Evolutionary conservation across 2,888 invertebrate species (phyloP).

Genomic region (Steinernema hermaphroditum): DNA sequence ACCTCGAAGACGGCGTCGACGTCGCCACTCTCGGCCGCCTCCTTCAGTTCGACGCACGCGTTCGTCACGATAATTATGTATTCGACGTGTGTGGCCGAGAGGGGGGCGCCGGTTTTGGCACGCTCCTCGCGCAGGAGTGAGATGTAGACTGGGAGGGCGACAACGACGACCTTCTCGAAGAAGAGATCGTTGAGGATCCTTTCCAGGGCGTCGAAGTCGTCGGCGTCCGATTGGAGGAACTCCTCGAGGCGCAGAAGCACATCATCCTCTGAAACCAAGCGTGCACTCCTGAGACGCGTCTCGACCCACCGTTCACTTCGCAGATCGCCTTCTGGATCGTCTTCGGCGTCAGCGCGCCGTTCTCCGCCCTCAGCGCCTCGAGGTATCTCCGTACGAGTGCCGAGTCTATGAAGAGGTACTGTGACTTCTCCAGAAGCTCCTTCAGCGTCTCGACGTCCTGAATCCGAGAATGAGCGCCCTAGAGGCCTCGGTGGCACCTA

Average conservation of each 20-base stretch:
- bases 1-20: slow-evolving; percentile 49
- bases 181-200: slow-evolving; percentile 30
- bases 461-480: not conserved
- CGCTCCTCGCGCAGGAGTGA: slow-evolving; percentile 28
- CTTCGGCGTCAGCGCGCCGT: not conserved
- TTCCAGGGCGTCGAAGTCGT: slow-evolving; percentile 21
- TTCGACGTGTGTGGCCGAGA: slow-evolving; percentile 44
- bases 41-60: slow-evolving; percentile 50
- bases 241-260: slow-evolving; percentile 28
- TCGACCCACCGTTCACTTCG: slow-evolving; percentile 47
- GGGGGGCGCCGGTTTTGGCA: slow-evolving; percentile 31
- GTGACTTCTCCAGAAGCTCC: slow-evolving; percentile 1
- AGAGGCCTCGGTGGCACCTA: not conserved
- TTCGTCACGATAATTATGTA: slow-evolving; percentile 48
- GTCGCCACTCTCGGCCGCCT: slow-evolving; percentile 53
- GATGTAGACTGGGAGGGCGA: slow-evolving; percentile 31
- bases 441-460: not conserved
- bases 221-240: not conserved
- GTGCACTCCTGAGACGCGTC: slow-evolving; percentile 39
- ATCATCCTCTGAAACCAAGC: slow-evolving; percentile 31
- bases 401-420: slow-evolving; percentile 1
- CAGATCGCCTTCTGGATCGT: slow-evolving; percentile 29
- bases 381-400: slow-evolving; percentile 28
- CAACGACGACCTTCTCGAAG: slow-evolving; percentile 33
- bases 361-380: slow-evolving; percentile 4